A percentile compares a stretch with the other conserved stretches of the same genome.
phyloP scores from a whole-genome alignment of 2,888 invertebrate genomes.

The Thera britannica region DNA sequence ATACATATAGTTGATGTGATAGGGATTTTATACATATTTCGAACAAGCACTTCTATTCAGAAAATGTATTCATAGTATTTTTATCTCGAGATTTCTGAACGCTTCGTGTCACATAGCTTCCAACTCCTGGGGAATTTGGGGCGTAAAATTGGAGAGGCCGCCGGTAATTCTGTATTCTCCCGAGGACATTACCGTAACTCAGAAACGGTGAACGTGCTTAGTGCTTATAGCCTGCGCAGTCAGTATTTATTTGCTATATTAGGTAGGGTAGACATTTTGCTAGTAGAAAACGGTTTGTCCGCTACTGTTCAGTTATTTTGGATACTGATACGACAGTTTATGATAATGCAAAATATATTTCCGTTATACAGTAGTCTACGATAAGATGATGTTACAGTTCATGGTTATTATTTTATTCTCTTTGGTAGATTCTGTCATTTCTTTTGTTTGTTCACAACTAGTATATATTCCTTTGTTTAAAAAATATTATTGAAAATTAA shows the following conservation, averaged over 20 bases:
- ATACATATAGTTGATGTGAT: too few relatives aligned
- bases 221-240: constrained; percentile 29
- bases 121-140: constrained; percentile 24
- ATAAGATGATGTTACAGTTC: too few relatives aligned
- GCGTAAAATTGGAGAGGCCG: constrained; percentile 31
- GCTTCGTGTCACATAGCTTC: constrained; percentile 18
- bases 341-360: too few relatives aligned
- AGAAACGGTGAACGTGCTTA: constrained; percentile 33
- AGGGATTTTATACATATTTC: too few relatives aligned
- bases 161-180: constrained; percentile 28
- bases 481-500: too few relatives aligned
- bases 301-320: too few relatives aligned
- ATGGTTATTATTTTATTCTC: too few relatives aligned
- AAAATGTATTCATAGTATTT: not conserved
- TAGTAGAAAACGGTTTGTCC: not conserved
- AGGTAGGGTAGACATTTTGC: not conserved
- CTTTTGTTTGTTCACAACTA: too few relatives aligned
- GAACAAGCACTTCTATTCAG: not conserved
- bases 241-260: constrained; percentile 2
- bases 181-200: constrained; percentile 35
- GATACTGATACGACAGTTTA: too few relatives aligned
- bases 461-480: too few relatives aligned
- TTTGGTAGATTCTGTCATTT: too few relatives aligned
- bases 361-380: too few relatives aligned
- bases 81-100: constrained; percentile 1